Conservation (phyloP, 2,113 vertebrate genomes). For the Corvus cornix region DNA sequence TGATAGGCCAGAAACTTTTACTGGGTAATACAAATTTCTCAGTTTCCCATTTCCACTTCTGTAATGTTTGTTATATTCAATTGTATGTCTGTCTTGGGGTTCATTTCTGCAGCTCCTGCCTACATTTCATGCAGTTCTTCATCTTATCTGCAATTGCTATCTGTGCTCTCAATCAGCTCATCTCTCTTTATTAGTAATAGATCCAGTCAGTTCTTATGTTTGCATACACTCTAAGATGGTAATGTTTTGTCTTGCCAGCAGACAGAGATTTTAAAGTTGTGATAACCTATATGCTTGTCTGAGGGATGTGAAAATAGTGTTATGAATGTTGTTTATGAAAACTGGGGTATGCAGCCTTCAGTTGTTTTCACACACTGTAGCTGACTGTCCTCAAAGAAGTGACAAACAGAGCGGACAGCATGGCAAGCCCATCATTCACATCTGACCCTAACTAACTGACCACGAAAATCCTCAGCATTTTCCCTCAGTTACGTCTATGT, state of each 20-base stretch:
- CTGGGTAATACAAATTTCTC: not conserved
- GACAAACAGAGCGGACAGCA: not conserved
- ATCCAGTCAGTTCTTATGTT: not conserved
- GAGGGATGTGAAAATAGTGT: slow-evolving; percentile 47
- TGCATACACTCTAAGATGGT: not conserved
- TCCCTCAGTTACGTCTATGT: not conserved
- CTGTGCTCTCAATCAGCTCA: not conserved
- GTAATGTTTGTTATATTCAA: not conserved
- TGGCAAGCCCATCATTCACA: not conserved
- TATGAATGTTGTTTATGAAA: slow-evolving; percentile 49
- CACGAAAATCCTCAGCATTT: not conserved
- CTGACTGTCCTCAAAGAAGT: not conserved
- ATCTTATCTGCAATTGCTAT: slow-evolving; percentile 3
- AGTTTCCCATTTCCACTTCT: slow-evolving; percentile 25
- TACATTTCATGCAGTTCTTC: not conserved
- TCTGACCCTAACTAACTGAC: not conserved
- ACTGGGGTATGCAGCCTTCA: not conserved
- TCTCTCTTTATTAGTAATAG: slow-evolving; percentile 46
- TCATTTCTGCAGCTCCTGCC: slow-evolving; percentile 29
- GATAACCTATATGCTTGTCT: slow-evolving; percentile 30
- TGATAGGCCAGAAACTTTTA: slow-evolving; percentile 31
- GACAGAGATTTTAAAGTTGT: slow-evolving; percentile 9
- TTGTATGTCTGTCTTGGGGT: not conserved
- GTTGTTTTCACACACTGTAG: not conserved
- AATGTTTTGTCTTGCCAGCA: slow-evolving; percentile 14